phyloP scores from a whole-genome alignment of 37 sponge, comb jelly and placozoan species.

The Aplysina aerophoba region DNA sequence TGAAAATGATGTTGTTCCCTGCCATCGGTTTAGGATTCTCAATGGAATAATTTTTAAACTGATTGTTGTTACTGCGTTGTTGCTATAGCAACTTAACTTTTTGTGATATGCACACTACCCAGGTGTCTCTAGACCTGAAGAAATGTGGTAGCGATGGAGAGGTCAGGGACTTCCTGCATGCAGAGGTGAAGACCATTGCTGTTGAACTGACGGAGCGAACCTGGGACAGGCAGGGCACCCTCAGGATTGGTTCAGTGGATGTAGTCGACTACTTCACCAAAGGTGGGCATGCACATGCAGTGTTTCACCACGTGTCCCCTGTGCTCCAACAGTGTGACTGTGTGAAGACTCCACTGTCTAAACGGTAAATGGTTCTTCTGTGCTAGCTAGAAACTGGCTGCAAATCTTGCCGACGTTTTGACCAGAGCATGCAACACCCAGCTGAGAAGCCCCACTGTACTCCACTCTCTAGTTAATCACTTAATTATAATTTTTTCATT shows the following conservation, averaged over 20 bases:
- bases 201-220: constrained; percentile 68
- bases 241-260: constrained; percentile 44
- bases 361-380: too few relatives aligned
- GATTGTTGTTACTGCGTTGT: neutral
- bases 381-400: too few relatives aligned
- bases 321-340: too few relatives aligned
- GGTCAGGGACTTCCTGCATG: constrained; percentile 41
- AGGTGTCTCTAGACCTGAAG: constrained; percentile 23
- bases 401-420: too few relatives aligned
- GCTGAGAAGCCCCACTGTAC: too few relatives aligned
- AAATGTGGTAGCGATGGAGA: neutral
- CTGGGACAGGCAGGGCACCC: constrained; percentile 70
- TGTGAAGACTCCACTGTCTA: too few relatives aligned
- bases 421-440: too few relatives aligned
- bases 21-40: too few relatives aligned
- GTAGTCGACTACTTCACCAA: constrained; percentile 62
- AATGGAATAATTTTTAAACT: neutral
- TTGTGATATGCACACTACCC: neutral
- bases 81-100: neutral
- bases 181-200: constrained; percentile 37
- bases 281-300: constrained; percentile 36
- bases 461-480: too few relatives aligned
- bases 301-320: too few relatives aligned
- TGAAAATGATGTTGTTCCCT: too few relatives aligned
- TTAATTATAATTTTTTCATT: too few relatives aligned